Percentiles rank a stretch among this genome's conserved stretches.
Conservation (phyloP, 1,140 invertebrate species). For the Batillaria attramentaria region DNA sequence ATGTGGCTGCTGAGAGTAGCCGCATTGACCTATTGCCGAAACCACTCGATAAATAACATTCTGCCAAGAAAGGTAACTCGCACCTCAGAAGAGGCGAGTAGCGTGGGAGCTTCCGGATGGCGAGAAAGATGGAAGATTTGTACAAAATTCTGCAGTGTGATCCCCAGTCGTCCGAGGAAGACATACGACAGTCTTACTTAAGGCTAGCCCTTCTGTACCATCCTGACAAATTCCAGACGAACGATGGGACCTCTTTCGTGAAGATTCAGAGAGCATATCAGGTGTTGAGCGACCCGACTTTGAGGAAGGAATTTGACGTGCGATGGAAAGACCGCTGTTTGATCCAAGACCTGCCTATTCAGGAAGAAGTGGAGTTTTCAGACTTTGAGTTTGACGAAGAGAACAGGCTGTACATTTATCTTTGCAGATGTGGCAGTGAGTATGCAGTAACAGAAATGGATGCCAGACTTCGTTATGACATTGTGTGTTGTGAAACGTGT, state of each 20-base stretch:
- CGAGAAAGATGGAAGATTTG: constrained; percentile 60
- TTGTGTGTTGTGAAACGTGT: constrained; percentile 67
- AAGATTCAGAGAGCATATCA: constrained; percentile 61
- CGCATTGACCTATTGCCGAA: no score
- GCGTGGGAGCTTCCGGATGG: no score
- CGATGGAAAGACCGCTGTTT: constrained; percentile 58
- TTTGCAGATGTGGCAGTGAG: constrained; percentile 63
- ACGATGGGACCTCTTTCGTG: constrained; percentile 44
- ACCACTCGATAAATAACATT: no score
- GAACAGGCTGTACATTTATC: constrained; percentile 39
- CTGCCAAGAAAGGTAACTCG: no score
- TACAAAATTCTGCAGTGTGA: constrained; percentile 54
- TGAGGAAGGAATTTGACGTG: constrained; percentile 57
- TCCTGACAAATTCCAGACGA: constrained; percentile 55
- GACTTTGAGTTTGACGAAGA: constrained; percentile 51
- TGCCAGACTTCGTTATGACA: constrained; percentile 53
- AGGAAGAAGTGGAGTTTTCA: constrained; percentile 59
- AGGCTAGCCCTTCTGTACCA: constrained; percentile 51
- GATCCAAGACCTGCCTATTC: constrained; percentile 61
- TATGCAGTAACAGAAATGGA: constrained; percentile 54
- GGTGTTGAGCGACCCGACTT: constrained; percentile 54
- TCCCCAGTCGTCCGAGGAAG: constrained; percentile 40
- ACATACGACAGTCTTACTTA: constrained; percentile 53
- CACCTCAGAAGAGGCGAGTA: no score
- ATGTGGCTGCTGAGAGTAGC: no score